These are phyloP conservation scores for Aldabrachelys gigantea DNA, from an alignment of 2,113 vertebrate genomes.

Conservation along the genomic window DNA sequence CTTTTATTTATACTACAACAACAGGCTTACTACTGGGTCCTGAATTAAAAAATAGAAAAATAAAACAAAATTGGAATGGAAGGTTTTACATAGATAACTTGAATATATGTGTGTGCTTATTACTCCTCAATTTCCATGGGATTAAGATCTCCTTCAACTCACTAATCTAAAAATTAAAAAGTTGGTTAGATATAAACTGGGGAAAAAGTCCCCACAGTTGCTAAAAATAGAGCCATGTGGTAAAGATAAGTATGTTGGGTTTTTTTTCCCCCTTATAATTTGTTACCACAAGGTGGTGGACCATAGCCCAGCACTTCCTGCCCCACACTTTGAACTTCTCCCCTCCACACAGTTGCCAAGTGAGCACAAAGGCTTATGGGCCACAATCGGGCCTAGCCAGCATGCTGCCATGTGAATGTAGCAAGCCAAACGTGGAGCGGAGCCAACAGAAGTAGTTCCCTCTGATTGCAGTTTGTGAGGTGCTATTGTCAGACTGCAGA, in stretches of 20 bases:
- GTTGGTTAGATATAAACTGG: not conserved
- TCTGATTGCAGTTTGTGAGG: not conserved
- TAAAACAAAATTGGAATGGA: not conserved
- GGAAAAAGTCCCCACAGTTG: no score
- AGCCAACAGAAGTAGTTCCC: not conserved
- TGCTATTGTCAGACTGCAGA: not conserved
- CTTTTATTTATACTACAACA: not conserved
- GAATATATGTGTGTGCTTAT: not conserved
- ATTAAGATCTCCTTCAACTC: not conserved
- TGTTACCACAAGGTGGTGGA: not conserved
- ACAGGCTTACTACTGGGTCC: not conserved
- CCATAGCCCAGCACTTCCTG: fast-evolving
- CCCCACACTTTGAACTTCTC: not conserved
- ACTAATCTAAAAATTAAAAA: not conserved
- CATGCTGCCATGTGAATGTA: not conserved
- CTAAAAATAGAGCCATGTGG: not conserved
- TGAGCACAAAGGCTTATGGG: not conserved
- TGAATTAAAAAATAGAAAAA: not conserved
- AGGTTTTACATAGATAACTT: not conserved
- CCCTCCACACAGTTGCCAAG: not conserved
- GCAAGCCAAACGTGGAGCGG: fast-evolving
- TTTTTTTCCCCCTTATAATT: not conserved
- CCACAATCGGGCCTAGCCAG: not conserved
- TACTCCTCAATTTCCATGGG: not conserved
- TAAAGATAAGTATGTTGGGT: not conserved